Evolutionary conservation across 2,888 invertebrate genomes (phyloP), one percentile per base, ranked within the genome.

Genomic region (Cataglyphis albicans): DNA sequence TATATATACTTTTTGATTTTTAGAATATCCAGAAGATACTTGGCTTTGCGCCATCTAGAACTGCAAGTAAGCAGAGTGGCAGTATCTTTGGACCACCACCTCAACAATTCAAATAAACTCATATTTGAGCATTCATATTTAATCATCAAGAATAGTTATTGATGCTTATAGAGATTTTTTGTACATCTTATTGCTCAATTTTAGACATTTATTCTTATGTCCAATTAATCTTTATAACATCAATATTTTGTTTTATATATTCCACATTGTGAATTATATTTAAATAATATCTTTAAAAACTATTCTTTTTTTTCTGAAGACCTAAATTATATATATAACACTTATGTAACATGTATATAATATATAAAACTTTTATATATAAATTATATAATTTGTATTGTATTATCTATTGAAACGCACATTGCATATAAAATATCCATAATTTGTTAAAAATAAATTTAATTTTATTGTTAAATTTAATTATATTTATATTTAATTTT

Each of bases 11-110:
- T 59, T 59, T 7, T 72, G 32, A 85, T 93, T 97, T 98, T 70
- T 97, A 99, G 97, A 99, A 99, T 94, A 98, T 99, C 87, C 99
- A 99, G 95, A 99, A 99, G 94, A 94, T 99, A 81, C 95, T 99
- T 65, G 99, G 99, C 76, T 99, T 99, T 95, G 99, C 99, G 0
- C 99, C 99, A 72, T 99, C 99, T 1, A 96, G 99, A 92, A 98
- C 99, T 38, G 99, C 99, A 72, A 98, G 98, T 86, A 99, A 99
- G 95, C 99, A 99, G 95, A 97, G 98, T 80, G 98, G 98, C 70
- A 97, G 97, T 84, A 95, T 98, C 76, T 98, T 98, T 95, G 97
- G 97, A 35, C 97, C 98, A 38, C 96, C 97, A 68, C 97, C 98
- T 6, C 97, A 97, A 81, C 97, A 98, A 93, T 97, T 98, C 93